Percentiles rank a stretch among this genome's conserved stretches.
Evolutionary conservation across 2,888 invertebrate species (phyloP).

Genomic region (Gasteruption jaculator): DNA sequence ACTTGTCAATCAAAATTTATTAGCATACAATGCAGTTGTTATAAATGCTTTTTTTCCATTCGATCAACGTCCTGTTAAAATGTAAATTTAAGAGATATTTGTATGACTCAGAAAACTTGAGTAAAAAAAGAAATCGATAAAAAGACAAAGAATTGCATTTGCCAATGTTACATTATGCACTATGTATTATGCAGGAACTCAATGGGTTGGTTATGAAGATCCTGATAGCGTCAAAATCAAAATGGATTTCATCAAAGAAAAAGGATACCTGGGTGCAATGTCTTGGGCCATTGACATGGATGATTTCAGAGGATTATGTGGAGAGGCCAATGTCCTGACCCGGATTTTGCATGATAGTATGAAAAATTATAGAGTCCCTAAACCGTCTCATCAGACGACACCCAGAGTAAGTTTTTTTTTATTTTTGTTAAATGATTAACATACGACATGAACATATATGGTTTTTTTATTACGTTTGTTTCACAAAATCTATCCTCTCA

Average conservation of each 20-base stretch:
- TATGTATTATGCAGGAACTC: conserved; percentile 55
- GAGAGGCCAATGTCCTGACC: conserved; percentile 70
- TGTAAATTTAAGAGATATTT: too few species aligned
- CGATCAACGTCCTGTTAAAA: too few species aligned
- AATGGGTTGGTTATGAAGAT: conserved; percentile 90
- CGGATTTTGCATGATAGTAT: conserved; percentile 70
- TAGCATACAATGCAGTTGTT: too few species aligned
- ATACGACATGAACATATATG: too few species aligned
- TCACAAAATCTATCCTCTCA: too few species aligned
- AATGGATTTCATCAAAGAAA: conserved; percentile 82
- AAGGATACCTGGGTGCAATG: conserved; percentile 85
- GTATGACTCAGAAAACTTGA: too few species aligned
- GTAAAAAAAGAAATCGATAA: too few species aligned
- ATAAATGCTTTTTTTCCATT: too few species aligned
- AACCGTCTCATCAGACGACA: conserved; percentile 62
- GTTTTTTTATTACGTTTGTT: too few species aligned
- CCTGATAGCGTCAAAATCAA: conserved; percentile 77
- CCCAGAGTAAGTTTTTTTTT: conserved; percentile 66
- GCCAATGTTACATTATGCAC: neutral
- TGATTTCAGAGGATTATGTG: conserved; percentile 81
- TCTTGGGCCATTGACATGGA: conserved; percentile 93
- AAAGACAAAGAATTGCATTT: neutral
- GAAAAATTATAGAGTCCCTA: conserved; percentile 62
- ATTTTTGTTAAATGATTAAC: too few species aligned
- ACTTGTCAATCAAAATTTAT: too few species aligned